A percentile compares a stretch with the other conserved stretches of the same genome.
phyloP scores from a whole-genome alignment of 2,113 vertebrate species.

The Nicator chloris region DNA sequence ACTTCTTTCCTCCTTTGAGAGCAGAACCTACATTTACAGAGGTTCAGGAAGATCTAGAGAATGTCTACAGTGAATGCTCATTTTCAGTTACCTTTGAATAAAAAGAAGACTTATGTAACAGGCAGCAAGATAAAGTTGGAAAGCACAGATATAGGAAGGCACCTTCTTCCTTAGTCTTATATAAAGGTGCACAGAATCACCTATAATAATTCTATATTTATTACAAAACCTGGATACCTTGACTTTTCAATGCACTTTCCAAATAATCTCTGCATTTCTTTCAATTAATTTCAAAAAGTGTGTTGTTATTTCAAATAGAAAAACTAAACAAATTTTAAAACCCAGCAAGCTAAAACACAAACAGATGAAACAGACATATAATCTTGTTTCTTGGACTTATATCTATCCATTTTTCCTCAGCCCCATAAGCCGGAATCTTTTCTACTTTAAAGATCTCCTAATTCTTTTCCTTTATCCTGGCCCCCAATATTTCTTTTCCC shows the following conservation, averaged over 20 bases:
- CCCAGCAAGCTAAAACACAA: fast-evolving
- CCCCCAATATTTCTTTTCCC: not conserved
- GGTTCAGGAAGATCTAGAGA: not conserved
- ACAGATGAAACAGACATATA: not conserved
- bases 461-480: not conserved
- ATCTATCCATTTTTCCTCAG: not conserved
- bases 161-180: not conserved
- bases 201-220: not conserved
- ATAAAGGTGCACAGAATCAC: not conserved
- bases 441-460: not conserved
- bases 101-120: not conserved
- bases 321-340: not conserved
- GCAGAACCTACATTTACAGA: not conserved
- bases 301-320: not conserved
- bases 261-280: not conserved
- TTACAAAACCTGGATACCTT: not conserved
- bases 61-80: not conserved
- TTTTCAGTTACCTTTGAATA: not conserved
- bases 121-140: not conserved
- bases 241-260: not conserved
- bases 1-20: not conserved
- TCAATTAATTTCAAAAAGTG: not conserved
- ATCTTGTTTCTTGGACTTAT: not conserved
- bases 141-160: not conserved
- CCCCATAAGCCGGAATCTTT: not conserved